A percentile compares a stretch with the other conserved stretches of the same genome.
Evolutionary conservation across 1,140 invertebrate species (phyloP).

Genomic region (Ceratina calcarata): DNA sequence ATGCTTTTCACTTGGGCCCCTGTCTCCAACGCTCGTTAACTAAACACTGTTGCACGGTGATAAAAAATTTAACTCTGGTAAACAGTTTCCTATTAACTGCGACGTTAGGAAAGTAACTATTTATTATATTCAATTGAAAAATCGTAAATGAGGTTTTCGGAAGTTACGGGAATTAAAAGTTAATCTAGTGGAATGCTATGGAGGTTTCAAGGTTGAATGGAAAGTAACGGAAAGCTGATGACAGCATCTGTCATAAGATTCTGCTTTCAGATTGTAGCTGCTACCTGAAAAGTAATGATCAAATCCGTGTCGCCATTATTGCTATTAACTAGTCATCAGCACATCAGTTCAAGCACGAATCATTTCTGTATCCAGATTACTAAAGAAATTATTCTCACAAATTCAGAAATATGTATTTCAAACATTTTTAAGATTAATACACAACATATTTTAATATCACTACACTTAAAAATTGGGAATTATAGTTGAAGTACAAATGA

Average conservation of each 20-base stretch:
- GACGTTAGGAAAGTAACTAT: too few relatives aligned
- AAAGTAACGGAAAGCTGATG: background rate
- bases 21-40: background rate
- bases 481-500: too few relatives aligned
- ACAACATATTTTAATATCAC: too few relatives aligned
- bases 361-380: background rate
- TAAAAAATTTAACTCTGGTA: background rate
- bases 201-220: background rate
- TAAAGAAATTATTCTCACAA: too few relatives aligned
- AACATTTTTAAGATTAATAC: too few relatives aligned
- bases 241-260: constrained; percentile 1
- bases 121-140: background rate
- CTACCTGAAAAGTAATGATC: background rate
- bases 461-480: too few relatives aligned
- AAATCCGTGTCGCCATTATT: background rate
- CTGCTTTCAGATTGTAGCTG: background rate
- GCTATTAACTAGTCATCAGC: background rate
- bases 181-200: too few relatives aligned
- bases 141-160: background rate
- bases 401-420: too few relatives aligned
- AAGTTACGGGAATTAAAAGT: background rate
- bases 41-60: background rate
- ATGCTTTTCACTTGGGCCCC: constrained; percentile 16
- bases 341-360: background rate
- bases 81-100: background rate